Evolutionary conservation across 2,888 invertebrate genomes (phyloP).

Genomic region (Acronicta alni): DNA sequence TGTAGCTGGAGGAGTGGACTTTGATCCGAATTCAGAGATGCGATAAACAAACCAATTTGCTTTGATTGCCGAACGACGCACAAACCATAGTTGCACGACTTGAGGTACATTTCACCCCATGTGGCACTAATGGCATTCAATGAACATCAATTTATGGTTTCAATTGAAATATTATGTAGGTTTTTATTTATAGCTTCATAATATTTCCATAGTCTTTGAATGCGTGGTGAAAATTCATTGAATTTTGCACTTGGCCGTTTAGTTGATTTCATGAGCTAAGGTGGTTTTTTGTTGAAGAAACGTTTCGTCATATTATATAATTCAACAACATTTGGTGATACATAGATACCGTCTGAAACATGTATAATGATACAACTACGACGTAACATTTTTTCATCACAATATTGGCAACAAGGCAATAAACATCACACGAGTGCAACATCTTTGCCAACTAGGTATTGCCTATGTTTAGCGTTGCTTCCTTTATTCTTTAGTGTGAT

Average conservation of each 20-base stretch:
- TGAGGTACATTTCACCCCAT: conserved; percentile 8
- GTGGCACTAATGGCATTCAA: conserved; percentile 25
- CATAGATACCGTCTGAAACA: conserved; percentile 23
- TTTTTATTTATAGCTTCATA: conserved; percentile 1
- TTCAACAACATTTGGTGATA: conserved; percentile 8
- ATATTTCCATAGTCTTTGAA: not conserved
- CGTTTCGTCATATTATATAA: conserved; percentile 18
- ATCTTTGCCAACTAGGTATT: conserved; percentile 68
- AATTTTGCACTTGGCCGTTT: not conserved
- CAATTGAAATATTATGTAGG: conserved; percentile 22
- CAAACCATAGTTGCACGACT: conserved; percentile 15
- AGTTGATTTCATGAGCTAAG: conserved; percentile 7
- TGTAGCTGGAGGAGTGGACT: conserved; percentile 64
- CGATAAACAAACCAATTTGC: conserved; percentile 68
- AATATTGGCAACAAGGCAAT: conserved; percentile 58
- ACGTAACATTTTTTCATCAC: conserved; percentile 57
- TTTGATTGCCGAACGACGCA: conserved; percentile 57
- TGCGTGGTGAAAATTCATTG: not conserved
- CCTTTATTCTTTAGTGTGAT: conserved; percentile 64
- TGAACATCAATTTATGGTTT: conserved; percentile 31
- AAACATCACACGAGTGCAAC: conserved; percentile 55
- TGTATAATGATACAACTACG: conserved; percentile 30
- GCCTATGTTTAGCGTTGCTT: conserved; percentile 55
- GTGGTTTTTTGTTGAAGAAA: not conserved
- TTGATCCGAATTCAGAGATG: conserved; percentile 60